Evolutionary conservation across 2,113 vertebrate species (phyloP).

Genomic region (Mus pahari): DNA sequence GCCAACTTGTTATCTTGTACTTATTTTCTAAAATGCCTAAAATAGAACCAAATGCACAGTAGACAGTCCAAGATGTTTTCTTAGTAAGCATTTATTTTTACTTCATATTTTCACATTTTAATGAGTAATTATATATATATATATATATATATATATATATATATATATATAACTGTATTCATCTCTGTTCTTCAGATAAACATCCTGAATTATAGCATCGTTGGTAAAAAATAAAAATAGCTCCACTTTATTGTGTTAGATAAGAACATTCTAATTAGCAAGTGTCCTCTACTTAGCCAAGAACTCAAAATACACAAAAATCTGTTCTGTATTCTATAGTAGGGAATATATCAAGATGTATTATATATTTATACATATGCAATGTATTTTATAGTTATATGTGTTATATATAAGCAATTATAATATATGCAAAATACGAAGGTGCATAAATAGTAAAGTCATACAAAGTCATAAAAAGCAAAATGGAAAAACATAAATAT

Average conservation of each 20-base stretch:
- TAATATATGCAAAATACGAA: neutral
- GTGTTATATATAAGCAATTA: neutral
- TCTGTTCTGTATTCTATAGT: neutral
- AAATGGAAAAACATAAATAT: neutral
- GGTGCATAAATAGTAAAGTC: neutral
- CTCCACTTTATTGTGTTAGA: slow-evolving; percentile 43
- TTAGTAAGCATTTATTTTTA: slow-evolving; percentile 43
- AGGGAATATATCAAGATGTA: neutral
- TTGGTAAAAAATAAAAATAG: slow-evolving; percentile 71
- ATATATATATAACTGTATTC: slow-evolving; percentile 32
- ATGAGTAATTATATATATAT: slow-evolving; percentile 49
- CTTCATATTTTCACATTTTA: slow-evolving; percentile 56
- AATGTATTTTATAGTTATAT: neutral
- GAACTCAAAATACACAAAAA: slow-evolving; percentile 17
- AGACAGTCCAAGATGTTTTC: slow-evolving; percentile 26
- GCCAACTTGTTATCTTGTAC: neutral
- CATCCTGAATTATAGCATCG: slow-evolving; percentile 54
- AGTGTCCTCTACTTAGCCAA: neutral
- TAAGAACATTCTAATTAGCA: slow-evolving; percentile 64
- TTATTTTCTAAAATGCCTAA: neutral
- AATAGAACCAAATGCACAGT: slow-evolving; percentile 27
- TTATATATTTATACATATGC: neutral
- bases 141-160: slow-evolving; percentile 27
- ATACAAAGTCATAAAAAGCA: neutral
- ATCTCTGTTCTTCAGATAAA: slow-evolving; percentile 33